Conservation (phyloP, 2,113 vertebrate genomes). For the Pandion haliaetus region DNA sequence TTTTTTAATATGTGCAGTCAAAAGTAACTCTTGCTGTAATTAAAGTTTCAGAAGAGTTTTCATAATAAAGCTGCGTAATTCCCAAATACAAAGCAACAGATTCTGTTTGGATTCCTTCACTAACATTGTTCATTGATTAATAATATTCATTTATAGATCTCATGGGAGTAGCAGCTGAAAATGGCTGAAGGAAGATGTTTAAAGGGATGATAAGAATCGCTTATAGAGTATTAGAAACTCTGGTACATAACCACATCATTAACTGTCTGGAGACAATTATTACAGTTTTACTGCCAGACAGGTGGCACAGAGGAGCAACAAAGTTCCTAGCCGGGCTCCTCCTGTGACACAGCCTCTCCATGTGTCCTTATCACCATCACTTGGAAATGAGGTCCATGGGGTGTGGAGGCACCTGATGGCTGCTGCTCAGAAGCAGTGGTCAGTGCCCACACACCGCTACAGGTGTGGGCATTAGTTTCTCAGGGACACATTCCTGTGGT, state of each 20-base stretch:
- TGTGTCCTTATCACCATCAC: not conserved
- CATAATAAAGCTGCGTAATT: not conserved
- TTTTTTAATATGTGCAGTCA: not conserved
- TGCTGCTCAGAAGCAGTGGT: not conserved
- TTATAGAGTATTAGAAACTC: not conserved
- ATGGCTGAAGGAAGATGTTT: not conserved
- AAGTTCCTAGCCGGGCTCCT: not conserved
- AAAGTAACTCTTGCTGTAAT: not conserved
- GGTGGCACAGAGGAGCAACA: not conserved
- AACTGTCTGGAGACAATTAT: not conserved
- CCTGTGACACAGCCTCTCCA: not conserved
- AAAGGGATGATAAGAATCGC: not conserved
- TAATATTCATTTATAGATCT: not conserved
- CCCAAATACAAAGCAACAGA: not conserved
- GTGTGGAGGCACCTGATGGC: not conserved
- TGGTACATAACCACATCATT: not conserved
- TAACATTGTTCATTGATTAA: not conserved
- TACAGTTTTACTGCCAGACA: not conserved
- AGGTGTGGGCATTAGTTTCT: not conserved
- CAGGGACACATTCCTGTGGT: not conserved
- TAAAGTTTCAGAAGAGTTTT: not conserved
- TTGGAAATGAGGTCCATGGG: not conserved
- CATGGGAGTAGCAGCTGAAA: not conserved
- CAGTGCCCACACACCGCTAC: rapidly evolving
- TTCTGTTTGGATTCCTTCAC: not conserved